Conservation (phyloP, 2,113 vertebrate genomes). For the Plecturocebus donacophilus region DNA sequence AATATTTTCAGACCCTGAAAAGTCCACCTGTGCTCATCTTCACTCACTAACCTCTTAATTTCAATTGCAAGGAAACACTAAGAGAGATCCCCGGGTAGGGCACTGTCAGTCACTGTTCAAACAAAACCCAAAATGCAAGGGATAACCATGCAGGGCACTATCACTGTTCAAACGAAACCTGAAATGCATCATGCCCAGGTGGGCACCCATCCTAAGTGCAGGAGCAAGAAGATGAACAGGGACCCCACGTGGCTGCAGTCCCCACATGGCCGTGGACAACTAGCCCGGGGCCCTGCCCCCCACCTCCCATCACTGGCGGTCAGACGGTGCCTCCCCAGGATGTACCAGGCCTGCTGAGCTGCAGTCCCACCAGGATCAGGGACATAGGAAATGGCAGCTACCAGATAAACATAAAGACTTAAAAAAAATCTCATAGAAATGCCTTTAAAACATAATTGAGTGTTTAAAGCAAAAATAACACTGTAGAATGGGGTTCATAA, state of each 20-base stretch:
- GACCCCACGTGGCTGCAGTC: too few species aligned
- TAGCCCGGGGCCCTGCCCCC: neutral
- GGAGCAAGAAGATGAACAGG: neutral
- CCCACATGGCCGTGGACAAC: neutral
- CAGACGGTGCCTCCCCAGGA: neutral
- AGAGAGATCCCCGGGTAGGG: neutral
- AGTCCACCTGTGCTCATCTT: neutral
- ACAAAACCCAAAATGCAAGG: neutral
- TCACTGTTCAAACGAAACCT: neutral
- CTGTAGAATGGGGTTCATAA: neutral
- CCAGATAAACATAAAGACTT: neutral
- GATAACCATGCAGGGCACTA: too few species aligned
- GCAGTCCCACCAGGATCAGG: neutral
- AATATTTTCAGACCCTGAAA: neutral
- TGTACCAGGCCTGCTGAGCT: neutral
- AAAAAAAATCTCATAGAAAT: neutral
- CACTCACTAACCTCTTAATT: neutral
- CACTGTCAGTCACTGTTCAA: neutral
- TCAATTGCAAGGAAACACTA: neutral
- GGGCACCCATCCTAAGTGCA: fast-evolving
- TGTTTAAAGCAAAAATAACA: neutral
- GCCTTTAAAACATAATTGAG: neutral
- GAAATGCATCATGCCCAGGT: fast-evolving
- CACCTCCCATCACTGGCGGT: neutral
- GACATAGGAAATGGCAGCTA: neutral